Base-by-base conservation (phyloP, 2,888 invertebrate species). In the Chrysotoxum bicinctum region DNA sequence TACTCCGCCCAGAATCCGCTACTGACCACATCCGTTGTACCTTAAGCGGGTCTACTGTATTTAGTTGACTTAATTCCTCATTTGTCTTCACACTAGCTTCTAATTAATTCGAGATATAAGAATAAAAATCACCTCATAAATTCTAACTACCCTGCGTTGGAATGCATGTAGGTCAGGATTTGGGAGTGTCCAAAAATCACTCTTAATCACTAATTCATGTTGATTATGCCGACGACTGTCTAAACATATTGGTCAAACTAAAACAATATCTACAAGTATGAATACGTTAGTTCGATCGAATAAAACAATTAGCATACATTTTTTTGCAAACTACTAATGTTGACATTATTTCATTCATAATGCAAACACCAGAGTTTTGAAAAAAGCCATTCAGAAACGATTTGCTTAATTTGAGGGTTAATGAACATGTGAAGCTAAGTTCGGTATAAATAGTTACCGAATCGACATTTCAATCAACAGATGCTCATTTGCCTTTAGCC, bases 341-440 rank as follows among this genome's bases (percentile, higher is more conserved):
- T 58, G 58, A 58, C 37, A 58, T 21, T 58, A 58, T 58, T 37
- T 58, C 58, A 58, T 37, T 58, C 21, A 37, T 37, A 19, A 58
- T 58, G 21, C 58, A 58, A 37, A 58, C 37, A 37, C 10, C 0
- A n/a, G 21, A 37, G 23, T 26, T 43, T 14, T 4, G 7, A 58
- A 45, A 48, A 48, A 10, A 23, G 21, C 19, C 35, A 35, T 35
- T 35, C 35, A 7, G 12, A 16, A 14, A 21, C 21, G 7, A 62
- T 62, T 62, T 62, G 62, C 43, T 26, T 64, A 45, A 30, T 45
- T 64, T 32, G 64, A 64, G 64, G 45, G 64, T 45, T 45, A 64
- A 45, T 64, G 26, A 64, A 19, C 45, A 58, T 43, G 30, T 45
- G 3, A 1, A 30, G 14, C 14, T 12, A 45, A 58, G 37, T 45